These are phyloP conservation scores for Momotus momota DNA, from an alignment of 2,797 vertebrate genomes.

Conservation along the genomic window DNA sequence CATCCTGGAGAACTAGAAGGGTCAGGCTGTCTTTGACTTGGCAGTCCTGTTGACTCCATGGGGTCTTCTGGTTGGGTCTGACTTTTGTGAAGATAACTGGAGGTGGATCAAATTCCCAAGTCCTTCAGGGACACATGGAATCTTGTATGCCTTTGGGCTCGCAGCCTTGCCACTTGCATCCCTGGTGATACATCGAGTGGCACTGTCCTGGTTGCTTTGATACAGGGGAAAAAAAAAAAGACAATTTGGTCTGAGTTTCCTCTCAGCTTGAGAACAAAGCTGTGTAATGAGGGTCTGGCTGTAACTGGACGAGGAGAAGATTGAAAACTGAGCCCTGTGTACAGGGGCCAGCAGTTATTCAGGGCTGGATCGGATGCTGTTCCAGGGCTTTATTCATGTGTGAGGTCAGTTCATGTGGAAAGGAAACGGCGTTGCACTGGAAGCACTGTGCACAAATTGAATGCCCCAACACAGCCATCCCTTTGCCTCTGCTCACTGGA, in stretches of 20 bases:
- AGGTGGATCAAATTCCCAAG: accelerated
- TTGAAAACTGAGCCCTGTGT: neutral
- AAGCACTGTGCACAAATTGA: neutral
- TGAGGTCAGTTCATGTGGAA: neutral
- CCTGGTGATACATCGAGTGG: neutral
- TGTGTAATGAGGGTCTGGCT: neutral
- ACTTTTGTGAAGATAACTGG: neutral
- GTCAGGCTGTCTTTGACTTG: accelerated
- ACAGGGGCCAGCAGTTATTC: neutral
- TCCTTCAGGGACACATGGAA: neutral
- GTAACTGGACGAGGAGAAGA: neutral
- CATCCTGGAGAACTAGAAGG: neutral
- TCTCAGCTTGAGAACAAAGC: neutral
- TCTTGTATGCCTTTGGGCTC: neutral
- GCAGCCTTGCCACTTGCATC: neutral
- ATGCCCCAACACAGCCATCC: accelerated
- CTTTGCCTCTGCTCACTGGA: neutral
- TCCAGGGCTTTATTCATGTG: neutral
- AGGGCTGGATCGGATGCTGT: neutral
- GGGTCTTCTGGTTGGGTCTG: neutral
- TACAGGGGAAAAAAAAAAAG: neutral
- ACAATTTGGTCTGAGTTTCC: neutral
- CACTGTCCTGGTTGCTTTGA: neutral
- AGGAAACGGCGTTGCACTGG: neutral
- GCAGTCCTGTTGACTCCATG: neutral